A percentile compares a stretch with the other conserved stretches of the same genome.
Conservation (phyloP, 2,888 invertebrate genomes). For the Nebria salina region DNA sequence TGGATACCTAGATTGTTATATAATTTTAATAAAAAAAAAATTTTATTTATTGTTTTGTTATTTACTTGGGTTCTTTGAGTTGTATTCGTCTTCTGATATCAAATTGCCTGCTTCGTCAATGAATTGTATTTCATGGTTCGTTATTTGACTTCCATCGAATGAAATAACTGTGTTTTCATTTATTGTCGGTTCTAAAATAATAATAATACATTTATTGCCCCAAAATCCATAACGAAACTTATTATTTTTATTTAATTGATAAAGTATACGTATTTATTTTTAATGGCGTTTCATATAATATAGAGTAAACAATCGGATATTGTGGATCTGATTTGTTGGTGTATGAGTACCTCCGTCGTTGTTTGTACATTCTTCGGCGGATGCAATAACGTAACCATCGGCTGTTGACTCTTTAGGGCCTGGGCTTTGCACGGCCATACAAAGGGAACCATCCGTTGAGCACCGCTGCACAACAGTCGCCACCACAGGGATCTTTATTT, state of each 20-base stretch:
- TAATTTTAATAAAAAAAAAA: background rate
- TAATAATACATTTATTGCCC: too few relatives aligned
- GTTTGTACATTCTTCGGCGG: background rate
- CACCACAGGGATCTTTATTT: constrained; percentile 62
- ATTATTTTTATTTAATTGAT: too few relatives aligned
- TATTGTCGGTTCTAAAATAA: background rate
- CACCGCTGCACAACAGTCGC: constrained; percentile 61
- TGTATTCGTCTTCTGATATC: constrained; percentile 44
- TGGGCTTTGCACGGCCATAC: constrained; percentile 60
- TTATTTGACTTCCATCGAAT: constrained; percentile 5
- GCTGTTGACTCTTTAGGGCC: constrained; percentile 52
- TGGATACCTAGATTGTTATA: background rate
- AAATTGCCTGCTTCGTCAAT: constrained; percentile 48
- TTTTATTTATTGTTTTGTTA: background rate
- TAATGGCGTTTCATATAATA: too few relatives aligned
- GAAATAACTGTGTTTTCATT: background rate
- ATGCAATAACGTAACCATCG: constrained; percentile 25
- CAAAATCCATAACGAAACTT: too few relatives aligned
- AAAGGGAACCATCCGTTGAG: constrained; percentile 57
- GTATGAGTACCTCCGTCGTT: background rate
- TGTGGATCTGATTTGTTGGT: background rate
- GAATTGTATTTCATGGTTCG: constrained; percentile 46
- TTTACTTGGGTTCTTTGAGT: constrained; percentile 31
- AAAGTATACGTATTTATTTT: too few relatives aligned
- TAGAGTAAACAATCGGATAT: too few relatives aligned